Evolutionary conservation across 2,113 vertebrate genomes (phyloP).

Genomic region (Apodemus speciosus): DNA sequence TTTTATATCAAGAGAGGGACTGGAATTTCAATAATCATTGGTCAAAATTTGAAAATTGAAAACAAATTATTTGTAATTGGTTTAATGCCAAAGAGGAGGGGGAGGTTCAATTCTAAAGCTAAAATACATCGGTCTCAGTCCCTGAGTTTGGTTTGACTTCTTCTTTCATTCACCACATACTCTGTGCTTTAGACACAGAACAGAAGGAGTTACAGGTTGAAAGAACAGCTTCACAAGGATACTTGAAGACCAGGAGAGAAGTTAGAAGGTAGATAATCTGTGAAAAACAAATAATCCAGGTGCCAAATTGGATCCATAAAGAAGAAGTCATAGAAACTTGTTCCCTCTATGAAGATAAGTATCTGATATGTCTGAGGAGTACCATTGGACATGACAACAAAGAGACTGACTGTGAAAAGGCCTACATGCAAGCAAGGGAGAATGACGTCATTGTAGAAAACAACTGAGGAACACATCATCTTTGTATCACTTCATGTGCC

Average conservation of each 20-base stretch:
- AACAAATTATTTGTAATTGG: slow-evolving; percentile 6
- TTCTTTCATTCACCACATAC: neutral
- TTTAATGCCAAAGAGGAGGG: neutral
- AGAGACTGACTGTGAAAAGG: neutral
- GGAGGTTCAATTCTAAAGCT: neutral
- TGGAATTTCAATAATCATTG: neutral
- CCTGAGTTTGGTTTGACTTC: neutral
- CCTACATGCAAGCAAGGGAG: neutral
- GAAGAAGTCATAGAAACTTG: neutral
- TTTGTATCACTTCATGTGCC: neutral
- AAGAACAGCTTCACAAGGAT: neutral
- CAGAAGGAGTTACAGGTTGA: neutral
- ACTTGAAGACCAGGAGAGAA: neutral
- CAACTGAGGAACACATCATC: neutral
- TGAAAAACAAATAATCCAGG: neutral
- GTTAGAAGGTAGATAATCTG: neutral
- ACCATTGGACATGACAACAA: neutral
- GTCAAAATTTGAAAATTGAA: slow-evolving; percentile 48
- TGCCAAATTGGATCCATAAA: neutral
- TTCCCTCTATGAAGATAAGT: neutral
- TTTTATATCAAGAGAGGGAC: neutral
- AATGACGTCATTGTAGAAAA: neutral
- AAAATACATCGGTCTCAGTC: neutral
- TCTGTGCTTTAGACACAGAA: neutral
- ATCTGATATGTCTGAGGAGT: neutral